phyloP scores from a whole-genome alignment of 2,113 vertebrate genomes.

The Hoplias malabaricus region DNA sequence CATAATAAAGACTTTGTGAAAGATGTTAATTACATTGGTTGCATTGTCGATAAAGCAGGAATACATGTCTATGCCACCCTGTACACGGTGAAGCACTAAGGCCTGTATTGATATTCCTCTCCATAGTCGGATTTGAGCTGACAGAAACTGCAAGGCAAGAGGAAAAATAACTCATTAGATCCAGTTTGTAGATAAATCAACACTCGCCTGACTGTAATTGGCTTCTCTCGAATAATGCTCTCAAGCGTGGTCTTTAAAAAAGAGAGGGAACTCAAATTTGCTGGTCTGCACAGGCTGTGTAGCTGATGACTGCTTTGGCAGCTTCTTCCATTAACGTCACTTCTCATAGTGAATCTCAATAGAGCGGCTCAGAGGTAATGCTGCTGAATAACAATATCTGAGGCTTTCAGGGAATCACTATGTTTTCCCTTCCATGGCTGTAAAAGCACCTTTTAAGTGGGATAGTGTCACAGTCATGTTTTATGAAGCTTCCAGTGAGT shows the following conservation, averaged over 20 bases:
- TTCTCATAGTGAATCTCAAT: conserved; percentile 55
- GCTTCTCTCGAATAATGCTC: conserved; percentile 61
- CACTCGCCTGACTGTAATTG: conserved; percentile 50
- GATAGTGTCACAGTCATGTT: background rate
- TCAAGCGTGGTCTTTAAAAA: conserved; percentile 43
- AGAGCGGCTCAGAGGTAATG: conserved; percentile 50
- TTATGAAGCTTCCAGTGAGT: background rate
- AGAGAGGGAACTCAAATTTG: conserved; percentile 38
- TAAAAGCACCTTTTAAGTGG: background rate
- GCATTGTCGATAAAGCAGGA: conserved; percentile 62
- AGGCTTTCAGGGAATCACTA: conserved; percentile 23
- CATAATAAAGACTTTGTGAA: conserved; percentile 58
- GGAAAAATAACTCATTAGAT: conserved; percentile 64
- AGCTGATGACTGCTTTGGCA: conserved; percentile 59
- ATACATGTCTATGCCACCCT: conserved; percentile 53
- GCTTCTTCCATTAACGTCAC: conserved; percentile 65
- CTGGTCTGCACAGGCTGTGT: conserved; percentile 16
- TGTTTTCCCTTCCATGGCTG: conserved; percentile 22
- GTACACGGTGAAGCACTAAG: conserved; percentile 13
- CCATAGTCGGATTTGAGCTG: conserved; percentile 45
- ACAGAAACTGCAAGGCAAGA: conserved; percentile 51
- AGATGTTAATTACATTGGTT: conserved; percentile 67
- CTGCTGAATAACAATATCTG: conserved; percentile 60
- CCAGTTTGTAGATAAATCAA: conserved; percentile 65
- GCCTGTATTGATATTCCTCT: conserved; percentile 30